Evolutionary conservation across 2,888 invertebrate species (phyloP).

Genomic region (Saturnia pavonia): DNA sequence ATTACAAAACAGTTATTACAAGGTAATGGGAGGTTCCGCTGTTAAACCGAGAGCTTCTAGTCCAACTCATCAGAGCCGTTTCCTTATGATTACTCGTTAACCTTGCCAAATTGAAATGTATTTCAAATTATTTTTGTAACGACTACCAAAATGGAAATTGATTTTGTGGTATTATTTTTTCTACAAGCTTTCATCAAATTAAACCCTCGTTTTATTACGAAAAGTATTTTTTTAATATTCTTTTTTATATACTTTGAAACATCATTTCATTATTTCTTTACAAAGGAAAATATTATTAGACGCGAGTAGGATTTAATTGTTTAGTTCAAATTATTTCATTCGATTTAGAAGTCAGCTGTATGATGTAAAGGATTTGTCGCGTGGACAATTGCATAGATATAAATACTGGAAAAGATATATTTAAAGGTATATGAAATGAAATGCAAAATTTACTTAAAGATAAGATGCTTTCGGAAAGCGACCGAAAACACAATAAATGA

Average conservation of each 20-base stretch:
- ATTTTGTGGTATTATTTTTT: constrained; percentile 1
- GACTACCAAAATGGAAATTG: background rate
- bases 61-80: too few relatives aligned
- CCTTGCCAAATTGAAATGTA: constrained; percentile 1
- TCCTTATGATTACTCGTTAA: background rate
- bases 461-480: too few relatives aligned
- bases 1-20: constrained; percentile 13
- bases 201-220: background rate
- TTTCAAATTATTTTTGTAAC: background rate
- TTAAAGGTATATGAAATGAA: too few relatives aligned
- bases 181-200: background rate
- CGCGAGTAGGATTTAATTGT: background rate
- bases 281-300: background rate
- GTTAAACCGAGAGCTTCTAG: background rate
- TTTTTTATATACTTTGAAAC: background rate
- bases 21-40: background rate
- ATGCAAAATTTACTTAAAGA: too few relatives aligned
- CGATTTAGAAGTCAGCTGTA: too few relatives aligned
- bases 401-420: too few relatives aligned
- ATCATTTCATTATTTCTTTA: background rate
- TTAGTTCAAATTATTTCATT: background rate
- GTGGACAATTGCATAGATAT: too few relatives aligned
- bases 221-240: background rate
- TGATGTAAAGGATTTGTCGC: too few relatives aligned
- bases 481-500: too few relatives aligned